phyloP scores from a whole-genome alignment of 1,140 invertebrate species.

The Drosophila parvula region DNA sequence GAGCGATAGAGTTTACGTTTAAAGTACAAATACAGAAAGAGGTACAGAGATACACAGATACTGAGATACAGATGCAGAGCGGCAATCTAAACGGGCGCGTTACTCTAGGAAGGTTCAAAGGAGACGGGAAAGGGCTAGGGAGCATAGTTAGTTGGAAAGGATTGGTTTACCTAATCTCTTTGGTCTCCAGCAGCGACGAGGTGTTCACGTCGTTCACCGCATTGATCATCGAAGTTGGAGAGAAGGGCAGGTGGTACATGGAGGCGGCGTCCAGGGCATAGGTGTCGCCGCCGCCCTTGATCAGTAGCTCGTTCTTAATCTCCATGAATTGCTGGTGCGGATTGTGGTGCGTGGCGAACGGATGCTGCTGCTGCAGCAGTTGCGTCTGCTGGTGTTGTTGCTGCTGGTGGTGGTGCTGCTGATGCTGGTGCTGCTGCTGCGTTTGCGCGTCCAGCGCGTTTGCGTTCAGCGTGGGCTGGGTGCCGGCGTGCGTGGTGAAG shows the following conservation, averaged over 20 bases:
- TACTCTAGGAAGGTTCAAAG: slow-evolving; percentile 37
- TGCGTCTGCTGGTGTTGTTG: slow-evolving; percentile 64
- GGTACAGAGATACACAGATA: slow-evolving; percentile 24
- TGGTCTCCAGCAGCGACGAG: slow-evolving; percentile 82
- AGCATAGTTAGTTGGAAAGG: slow-evolving; percentile 26
- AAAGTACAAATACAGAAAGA: slow-evolving; percentile 18
- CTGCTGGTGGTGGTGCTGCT: slow-evolving; percentile 69
- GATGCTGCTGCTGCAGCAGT: slow-evolving; percentile 65
- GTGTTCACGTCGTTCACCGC: slow-evolving; percentile 81
- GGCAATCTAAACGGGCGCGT: slow-evolving; percentile 44
- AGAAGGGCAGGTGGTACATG: slow-evolving; percentile 83
- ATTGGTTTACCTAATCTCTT: slow-evolving; percentile 83
- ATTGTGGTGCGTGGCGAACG: slow-evolving; percentile 60
- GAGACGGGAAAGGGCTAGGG: slow-evolving; percentile 12
- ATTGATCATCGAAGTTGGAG: slow-evolving; percentile 83
- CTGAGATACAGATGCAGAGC: slow-evolving; percentile 41
- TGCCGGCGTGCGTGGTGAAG: slow-evolving; percentile 68
- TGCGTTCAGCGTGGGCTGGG: slow-evolving; percentile 70
- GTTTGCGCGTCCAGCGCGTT: slow-evolving; percentile 66
- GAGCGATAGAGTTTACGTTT: slow-evolving; percentile 25
- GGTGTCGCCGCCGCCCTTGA: slow-evolving; percentile 74
- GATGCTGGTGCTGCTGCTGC: slow-evolving; percentile 65
- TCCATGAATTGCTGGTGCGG: slow-evolving; percentile 82
- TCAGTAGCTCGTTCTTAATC: slow-evolving; percentile 79
- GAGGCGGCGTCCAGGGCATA: slow-evolving; percentile 77